Evolutionary conservation across 2,113 vertebrate species (phyloP), one percentile per base, ranked within the genome.

Genomic region (Nematolebias whitei): DNA sequence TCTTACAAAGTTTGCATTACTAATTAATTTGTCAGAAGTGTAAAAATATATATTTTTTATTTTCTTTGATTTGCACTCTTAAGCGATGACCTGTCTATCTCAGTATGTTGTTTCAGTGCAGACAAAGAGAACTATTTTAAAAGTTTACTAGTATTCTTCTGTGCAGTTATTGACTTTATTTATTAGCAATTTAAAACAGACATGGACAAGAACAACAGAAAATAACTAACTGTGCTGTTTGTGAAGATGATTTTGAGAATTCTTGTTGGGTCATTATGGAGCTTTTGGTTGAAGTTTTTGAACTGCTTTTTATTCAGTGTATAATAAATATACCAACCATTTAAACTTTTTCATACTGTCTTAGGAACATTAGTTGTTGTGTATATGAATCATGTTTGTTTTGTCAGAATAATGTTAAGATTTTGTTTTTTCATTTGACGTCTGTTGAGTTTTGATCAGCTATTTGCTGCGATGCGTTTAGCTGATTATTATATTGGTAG

Each of bases 361-460:
- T 14, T 49, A 23, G 14, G 11, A 48, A 23, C 16, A n/a, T 44
- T 8, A 44, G 32, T 8, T 5, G 5, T 6, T 3, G 14, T n/a
- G 4, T 44, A 44, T 15, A 15, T 44, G 14, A 44, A 44, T 44
- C 4, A 1, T 35, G 32, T 35, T 8, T 35, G 32, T 35, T 8
- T 35, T 29, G 26, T 29, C 7, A 29, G 26, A 29, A 29, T 29
- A 29, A 29, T 29, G 7, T 41, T 15, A 41, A 41, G 12, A 48
- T 3, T 1, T 12, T 1, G 0, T 62, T 54, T 63, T 40, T 72
- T 85, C 87, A 85, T 57, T 12, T 32, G 89, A 81, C 68, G 82
- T 82, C 84, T 79, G 77, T 88, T 86, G 78, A 51, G 32, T 65
- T 61, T n/a, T 39, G 29, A 66, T 26, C 71, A 16, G 0, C 12